A percentile compares a stretch with the other conserved stretches of the same genome.
Evolutionary conservation across 2,797 vertebrate genomes (phyloP).

Genomic region (Thripadectes ignobilis): DNA sequence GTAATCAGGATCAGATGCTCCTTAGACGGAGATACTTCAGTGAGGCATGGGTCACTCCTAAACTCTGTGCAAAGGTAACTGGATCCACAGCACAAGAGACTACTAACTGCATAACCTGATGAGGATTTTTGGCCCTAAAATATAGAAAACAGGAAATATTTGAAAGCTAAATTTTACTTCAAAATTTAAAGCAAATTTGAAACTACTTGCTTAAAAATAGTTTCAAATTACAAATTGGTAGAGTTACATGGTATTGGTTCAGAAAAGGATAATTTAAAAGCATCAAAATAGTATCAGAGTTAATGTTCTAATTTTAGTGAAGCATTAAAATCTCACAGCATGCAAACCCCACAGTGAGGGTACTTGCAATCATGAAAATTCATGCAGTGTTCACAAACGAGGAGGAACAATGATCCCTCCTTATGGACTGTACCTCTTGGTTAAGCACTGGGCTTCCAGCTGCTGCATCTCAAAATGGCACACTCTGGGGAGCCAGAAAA

Average conservation of each 20-base stretch:
- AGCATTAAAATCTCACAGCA: neutral
- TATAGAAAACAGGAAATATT: neutral
- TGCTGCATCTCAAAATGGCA: neutral
- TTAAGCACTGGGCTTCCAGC: neutral
- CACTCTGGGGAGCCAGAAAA: neutral
- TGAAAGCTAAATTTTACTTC: neutral
- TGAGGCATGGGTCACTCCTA: neutral
- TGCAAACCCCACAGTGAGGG: neutral
- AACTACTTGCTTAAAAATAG: neutral
- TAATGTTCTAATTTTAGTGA: neutral
- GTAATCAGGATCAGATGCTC: neutral
- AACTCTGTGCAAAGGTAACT: neutral
- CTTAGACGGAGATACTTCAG: neutral
- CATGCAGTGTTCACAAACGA: neutral
- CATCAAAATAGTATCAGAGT: neutral
- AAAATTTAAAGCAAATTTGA: neutral
- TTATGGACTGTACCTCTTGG: neutral
- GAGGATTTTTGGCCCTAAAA: neutral
- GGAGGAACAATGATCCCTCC: neutral
- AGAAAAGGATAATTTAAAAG: neutral
- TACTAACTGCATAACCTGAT: neutral
- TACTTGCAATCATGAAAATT: constrained; percentile 17
- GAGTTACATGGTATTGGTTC: neutral
- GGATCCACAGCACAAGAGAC: neutral
- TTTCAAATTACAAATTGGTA: neutral